Evolutionary conservation across 2,888 invertebrate genomes (phyloP).

Genomic region (Calameuta idolon): DNA sequence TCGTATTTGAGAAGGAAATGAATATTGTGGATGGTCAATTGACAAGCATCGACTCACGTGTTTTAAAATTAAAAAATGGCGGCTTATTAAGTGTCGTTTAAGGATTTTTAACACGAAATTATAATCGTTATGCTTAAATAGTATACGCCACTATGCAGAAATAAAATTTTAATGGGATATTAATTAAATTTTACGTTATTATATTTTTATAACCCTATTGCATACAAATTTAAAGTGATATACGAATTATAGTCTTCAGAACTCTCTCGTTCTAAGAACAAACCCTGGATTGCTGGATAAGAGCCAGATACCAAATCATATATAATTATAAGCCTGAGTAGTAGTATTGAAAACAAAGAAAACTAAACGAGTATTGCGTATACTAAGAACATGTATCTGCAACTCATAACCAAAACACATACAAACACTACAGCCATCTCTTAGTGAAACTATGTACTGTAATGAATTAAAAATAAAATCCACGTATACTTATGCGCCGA

Average conservation of each 20-base stretch:
- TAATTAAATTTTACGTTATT: neutral
- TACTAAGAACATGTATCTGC: neutral
- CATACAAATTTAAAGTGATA: neutral
- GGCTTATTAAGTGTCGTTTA: neutral
- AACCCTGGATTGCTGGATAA: neutral
- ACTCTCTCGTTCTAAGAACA: neutral
- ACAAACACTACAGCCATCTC: neutral
- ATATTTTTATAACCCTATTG: neutral
- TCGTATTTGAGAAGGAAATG: neutral
- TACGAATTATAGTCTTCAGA: neutral
- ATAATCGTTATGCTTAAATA: neutral
- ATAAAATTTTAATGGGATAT: neutral
- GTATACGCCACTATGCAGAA: neutral
- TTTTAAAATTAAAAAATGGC: neutral
- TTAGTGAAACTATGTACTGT: neutral
- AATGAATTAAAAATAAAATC: neutral
- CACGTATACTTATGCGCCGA: neutral
- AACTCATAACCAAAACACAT: no score
- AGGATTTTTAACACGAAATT: neutral
- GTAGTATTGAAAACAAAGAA: neutral
- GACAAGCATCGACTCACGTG: neutral
- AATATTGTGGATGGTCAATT: neutral
- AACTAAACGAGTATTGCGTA: neutral
- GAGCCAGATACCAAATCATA: neutral
- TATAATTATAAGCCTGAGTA: neutral